Percentiles rank a stretch among this genome's conserved stretches.
Conservation (phyloP, 2,888 invertebrate species). For the Troides oblongomaculatus region DNA sequence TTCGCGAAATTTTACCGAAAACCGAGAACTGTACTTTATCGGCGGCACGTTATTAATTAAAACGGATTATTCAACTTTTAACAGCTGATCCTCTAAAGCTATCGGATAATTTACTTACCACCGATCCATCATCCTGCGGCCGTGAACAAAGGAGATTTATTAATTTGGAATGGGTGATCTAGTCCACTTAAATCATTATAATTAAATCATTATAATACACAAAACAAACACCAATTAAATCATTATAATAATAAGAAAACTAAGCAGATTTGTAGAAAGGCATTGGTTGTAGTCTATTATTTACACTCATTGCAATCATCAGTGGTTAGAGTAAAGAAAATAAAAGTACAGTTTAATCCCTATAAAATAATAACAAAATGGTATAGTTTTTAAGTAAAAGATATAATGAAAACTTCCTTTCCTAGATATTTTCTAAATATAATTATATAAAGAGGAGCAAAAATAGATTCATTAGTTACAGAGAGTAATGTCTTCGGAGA, state of each 20-base stretch:
- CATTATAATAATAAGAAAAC: too few relatives aligned
- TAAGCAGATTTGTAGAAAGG: too few relatives aligned
- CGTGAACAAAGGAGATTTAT: conserved; percentile 66
- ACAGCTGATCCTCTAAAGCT: conserved; percentile 32
- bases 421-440: not conserved
- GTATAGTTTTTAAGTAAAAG: not conserved
- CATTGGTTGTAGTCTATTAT: not conserved
- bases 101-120: conserved; percentile 62
- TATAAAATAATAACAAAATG: too few relatives aligned
- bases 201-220: too few relatives aligned
- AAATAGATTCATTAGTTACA: conserved; percentile 8
- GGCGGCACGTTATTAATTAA: conserved; percentile 26
- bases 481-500: conserved; percentile 18
- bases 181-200: conserved; percentile 10
- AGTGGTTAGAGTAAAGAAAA: not conserved
- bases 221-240: not conserved
- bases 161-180: conserved; percentile 46
- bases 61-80: conserved; percentile 31
- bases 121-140: conserved; percentile 76
- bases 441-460: not conserved
- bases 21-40: conserved; percentile 21
- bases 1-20: conserved; percentile 15
- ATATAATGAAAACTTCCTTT: not conserved
- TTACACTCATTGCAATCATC: not conserved
- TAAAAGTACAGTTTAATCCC: not conserved